Evolutionary conservation across 2,113 vertebrate genomes (phyloP).

Genomic region (Crotalus tigris): DNA sequence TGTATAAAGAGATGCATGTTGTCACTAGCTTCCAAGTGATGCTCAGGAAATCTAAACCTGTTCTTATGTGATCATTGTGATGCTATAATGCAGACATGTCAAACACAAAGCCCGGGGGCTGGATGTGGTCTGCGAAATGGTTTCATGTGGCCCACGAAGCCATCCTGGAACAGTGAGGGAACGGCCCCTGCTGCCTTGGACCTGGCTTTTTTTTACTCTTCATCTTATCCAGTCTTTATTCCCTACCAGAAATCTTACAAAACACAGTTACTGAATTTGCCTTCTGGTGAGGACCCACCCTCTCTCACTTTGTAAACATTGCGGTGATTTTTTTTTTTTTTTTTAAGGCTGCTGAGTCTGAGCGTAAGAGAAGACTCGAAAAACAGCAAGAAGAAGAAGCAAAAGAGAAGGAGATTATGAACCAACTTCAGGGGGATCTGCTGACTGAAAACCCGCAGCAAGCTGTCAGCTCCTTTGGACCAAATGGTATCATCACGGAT

Average conservation of each 20-base stretch:
- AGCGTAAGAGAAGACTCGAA: slow-evolving; percentile 60
- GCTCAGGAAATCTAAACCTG: no score
- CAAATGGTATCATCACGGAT: slow-evolving; percentile 62
- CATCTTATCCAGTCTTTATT: neutral
- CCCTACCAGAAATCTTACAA: neutral
- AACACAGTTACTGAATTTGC: neutral
- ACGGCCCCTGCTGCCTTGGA: no score
- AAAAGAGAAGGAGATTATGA: slow-evolving; percentile 68
- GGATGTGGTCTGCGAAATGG: no score
- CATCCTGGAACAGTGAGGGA: no score
- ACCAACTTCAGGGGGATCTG: slow-evolving; percentile 66
- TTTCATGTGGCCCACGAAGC: no score
- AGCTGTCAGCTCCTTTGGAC: slow-evolving; percentile 59
- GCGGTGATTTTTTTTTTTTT: neutral
- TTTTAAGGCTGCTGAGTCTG: slow-evolving; percentile 67
- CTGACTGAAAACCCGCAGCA: slow-evolving; percentile 66
- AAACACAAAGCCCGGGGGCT: no score
- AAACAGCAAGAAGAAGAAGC: slow-evolving; percentile 63
- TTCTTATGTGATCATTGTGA: no score
- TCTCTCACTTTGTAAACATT: neutral
- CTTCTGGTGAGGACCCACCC: neutral
- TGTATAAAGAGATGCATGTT: no score
- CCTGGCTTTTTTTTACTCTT: no score
- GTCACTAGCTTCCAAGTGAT: no score
- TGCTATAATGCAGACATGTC: no score